Base-by-base conservation (phyloP, 1,140 invertebrate genomes). In the Aricia agestis region DNA sequence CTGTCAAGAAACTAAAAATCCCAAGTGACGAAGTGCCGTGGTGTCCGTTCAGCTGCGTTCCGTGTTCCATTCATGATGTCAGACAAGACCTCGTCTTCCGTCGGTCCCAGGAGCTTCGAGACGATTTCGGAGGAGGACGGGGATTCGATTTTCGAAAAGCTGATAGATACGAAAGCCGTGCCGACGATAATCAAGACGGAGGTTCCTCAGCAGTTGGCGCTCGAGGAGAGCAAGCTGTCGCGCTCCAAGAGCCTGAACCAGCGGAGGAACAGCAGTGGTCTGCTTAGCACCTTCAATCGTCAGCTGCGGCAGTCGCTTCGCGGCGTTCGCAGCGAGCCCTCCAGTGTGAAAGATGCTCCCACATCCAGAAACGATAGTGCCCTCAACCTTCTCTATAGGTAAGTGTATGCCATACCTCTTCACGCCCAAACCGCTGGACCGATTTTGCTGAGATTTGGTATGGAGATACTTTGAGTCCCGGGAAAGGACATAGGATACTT, bases 271-370 rank as follows among this genome's bases (percentile, higher is more conserved):
- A 90, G 86, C 73, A 91, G 87, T 70, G 87, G 90, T 66, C 83
- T 93, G 25, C 82, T 93, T 66, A 90, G 86, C 67, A 88, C 92
- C 57, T 92, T 93, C 78, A 92, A 93, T 59, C 86, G 86, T 75
- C 93, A 93, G 70, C 81, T 94, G 66, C 87, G 93, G 68, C 87
- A 92, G 65, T 94, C 93, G 10, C 89, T 94, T 31, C 86, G 90
- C 65, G 90, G 89, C 10, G 90, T 92, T 57, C 86, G 88, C 67
- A 89, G 88, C 67, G 89, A 90, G 78, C 89, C 89, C 70, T 91
- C 89, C 58, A 90, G 89, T 73, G 89, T 91, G 59, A 91, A 91
- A 74, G 87, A 90, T 70, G 84, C 85, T 31, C 89, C 89, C 25
- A 90, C 89, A 36, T 84, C 87, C 57, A 89, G 87, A 75, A 89